Evolutionary conservation across 2,888 invertebrate species (phyloP).

Genomic region (Mythimna loreyi): DNA sequence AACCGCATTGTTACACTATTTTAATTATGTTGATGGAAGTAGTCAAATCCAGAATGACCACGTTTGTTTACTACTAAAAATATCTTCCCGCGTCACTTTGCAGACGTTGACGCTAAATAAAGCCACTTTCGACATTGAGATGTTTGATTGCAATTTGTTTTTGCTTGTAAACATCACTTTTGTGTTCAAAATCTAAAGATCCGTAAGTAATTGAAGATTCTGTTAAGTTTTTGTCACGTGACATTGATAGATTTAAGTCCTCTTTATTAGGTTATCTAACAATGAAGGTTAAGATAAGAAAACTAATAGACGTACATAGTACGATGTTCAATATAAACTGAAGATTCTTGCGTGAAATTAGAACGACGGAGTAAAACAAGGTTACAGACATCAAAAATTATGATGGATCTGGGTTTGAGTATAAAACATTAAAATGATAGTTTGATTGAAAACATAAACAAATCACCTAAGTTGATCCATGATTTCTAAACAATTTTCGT

Average conservation of each 20-base stretch:
- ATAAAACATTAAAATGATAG: constrained; percentile 31
- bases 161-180: constrained; percentile 4
- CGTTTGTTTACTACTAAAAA: constrained; percentile 50
- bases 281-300: constrained; percentile 41
- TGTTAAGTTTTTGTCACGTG: constrained; percentile 20
- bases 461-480: constrained; percentile 30
- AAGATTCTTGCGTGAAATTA: constrained; percentile 35
- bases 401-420: constrained; percentile 36
- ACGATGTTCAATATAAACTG: neutral
- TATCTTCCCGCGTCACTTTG: constrained; percentile 38
- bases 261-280: constrained; percentile 38
- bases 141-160: constrained; percentile 22
- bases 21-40: constrained; percentile 54
- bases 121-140: constrained; percentile 13
- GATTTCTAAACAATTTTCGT: constrained; percentile 34
- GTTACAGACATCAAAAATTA: constrained; percentile 31
- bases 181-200: neutral
- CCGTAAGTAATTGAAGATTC: neutral
- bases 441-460: constrained; percentile 41
- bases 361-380: constrained; percentile 19
- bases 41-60: constrained; percentile 33
- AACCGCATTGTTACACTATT: constrained; percentile 43
- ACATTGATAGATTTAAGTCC: constrained; percentile 38
- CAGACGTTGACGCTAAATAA: constrained; percentile 28
- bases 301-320: neutral